These are phyloP conservation scores for Mesorhabditis spiculigera DNA, from an alignment of 2,888 invertebrate genomes.

Conservation along the genomic window DNA sequence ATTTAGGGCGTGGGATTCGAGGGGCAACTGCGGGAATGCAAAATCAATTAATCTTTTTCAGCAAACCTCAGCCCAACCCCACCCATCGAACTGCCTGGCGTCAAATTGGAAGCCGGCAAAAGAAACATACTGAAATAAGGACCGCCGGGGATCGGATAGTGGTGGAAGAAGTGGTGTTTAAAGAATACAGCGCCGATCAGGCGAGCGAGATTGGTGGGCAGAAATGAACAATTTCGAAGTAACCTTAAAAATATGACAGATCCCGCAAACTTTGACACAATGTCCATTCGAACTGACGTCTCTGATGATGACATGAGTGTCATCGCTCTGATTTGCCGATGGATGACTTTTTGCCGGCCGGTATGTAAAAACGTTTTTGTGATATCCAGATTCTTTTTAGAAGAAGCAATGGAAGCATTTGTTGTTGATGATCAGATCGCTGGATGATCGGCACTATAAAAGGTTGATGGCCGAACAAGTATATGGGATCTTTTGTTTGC, in stretches of 20 bases:
- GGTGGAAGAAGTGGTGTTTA: background rate
- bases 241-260: background rate
- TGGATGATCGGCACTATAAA: conserved; percentile 33
- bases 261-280: conserved; percentile 17
- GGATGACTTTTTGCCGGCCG: background rate
- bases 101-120: too few relatives aligned
- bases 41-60: too few relatives aligned
- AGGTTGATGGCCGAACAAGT: conserved; percentile 35
- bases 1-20: too few relatives aligned
- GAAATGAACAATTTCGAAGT: background rate
- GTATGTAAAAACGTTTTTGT: background rate
- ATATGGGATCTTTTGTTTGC: background rate
- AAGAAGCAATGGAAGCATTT: conserved; percentile 42
- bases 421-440: conserved; percentile 27
- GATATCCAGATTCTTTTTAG: conserved; percentile 15
- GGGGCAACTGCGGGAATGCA: too few relatives aligned
- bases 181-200: background rate
- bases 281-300: conserved; percentile 18
- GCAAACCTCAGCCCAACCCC: too few relatives aligned
- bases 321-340: conserved; percentile 5
- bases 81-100: too few relatives aligned
- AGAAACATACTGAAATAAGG: too few relatives aligned
- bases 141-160: too few relatives aligned
- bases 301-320: conserved; percentile 24
- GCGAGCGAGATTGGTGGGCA: conserved; percentile 13